Evolutionary conservation across 1,140 invertebrate genomes (phyloP).

Genomic region (Brachionus manjavacas): DNA sequence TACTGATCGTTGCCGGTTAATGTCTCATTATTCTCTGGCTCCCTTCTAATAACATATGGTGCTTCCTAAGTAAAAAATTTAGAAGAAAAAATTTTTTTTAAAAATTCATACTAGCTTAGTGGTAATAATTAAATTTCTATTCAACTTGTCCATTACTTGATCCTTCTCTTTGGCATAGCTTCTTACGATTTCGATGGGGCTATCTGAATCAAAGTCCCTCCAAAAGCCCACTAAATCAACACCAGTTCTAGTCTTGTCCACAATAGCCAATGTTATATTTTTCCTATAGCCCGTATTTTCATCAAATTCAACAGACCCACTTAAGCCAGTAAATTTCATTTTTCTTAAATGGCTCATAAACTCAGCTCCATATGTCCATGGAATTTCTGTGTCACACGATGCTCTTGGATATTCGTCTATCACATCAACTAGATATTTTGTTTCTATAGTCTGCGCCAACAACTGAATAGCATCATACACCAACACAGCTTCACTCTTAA

Average conservation of each 20-base stretch:
- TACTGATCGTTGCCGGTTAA: constrained; percentile 34
- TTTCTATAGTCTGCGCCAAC: constrained; percentile 13
- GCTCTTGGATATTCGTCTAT: neutral
- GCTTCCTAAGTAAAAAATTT: neutral
- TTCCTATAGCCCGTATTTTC: constrained; percentile 6
- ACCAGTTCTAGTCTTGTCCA: constrained; percentile 20
- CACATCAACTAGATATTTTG: neutral
- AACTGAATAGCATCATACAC: constrained; percentile 12
- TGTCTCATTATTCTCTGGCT: neutral
- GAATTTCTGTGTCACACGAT: constrained; percentile 5
- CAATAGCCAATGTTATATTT: constrained; percentile 21
- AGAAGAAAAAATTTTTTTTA: neutral
- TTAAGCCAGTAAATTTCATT: constrained; percentile 26
- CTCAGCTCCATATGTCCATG: constrained; percentile 8
- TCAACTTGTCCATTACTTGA: constrained; percentile 26
- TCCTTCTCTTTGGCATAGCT: constrained; percentile 38
- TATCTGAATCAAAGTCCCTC: neutral
- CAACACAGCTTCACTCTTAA: constrained; percentile 22
- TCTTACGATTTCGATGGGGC: constrained; percentile 10
- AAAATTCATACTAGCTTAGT: constrained; percentile 17
- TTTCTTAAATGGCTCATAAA: constrained; percentile 35
- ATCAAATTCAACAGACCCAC: constrained; percentile 18
- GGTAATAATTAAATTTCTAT: constrained; percentile 30
- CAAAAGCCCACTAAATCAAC: constrained; percentile 34
- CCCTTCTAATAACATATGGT: constrained; percentile 33